Evolutionary conservation across 2,113 vertebrate species (phyloP).

Genomic region (Neogale vison): DNA sequence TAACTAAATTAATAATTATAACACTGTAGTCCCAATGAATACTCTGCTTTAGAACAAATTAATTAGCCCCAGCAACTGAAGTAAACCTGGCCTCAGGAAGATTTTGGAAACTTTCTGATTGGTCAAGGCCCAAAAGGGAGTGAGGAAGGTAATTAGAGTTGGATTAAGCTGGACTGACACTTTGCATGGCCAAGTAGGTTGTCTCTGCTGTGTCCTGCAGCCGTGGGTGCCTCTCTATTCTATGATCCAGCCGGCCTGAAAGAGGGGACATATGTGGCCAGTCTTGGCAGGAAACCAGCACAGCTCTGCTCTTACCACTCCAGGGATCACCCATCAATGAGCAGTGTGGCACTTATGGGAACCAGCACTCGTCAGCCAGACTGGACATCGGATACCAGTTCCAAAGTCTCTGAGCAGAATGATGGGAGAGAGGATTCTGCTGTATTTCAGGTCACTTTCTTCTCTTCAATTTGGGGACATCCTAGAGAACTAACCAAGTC

Average conservation of each 20-base stretch:
- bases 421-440: background rate
- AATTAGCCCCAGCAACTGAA: background rate
- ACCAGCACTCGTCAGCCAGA: background rate
- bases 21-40: background rate
- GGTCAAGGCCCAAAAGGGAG: background rate
- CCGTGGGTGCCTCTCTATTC: background rate
- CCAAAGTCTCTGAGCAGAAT: background rate
- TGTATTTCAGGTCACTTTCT: background rate
- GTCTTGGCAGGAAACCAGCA: background rate
- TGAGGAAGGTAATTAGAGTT: background rate
- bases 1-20: constrained; percentile 43
- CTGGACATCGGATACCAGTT: background rate
- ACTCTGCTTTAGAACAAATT: constrained; percentile 33
- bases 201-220: background rate
- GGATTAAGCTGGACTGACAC: background rate
- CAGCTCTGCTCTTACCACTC: background rate
- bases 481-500: background rate
- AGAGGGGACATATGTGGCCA: background rate
- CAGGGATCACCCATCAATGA: background rate
- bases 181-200: background rate
- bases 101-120: constrained; percentile 7
- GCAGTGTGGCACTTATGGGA: background rate
- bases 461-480: background rate
- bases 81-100: background rate
- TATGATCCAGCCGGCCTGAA: background rate